Evolutionary conservation across 2,113 vertebrate species (phyloP).

Genomic region (Megaceryle maxima): DNA sequence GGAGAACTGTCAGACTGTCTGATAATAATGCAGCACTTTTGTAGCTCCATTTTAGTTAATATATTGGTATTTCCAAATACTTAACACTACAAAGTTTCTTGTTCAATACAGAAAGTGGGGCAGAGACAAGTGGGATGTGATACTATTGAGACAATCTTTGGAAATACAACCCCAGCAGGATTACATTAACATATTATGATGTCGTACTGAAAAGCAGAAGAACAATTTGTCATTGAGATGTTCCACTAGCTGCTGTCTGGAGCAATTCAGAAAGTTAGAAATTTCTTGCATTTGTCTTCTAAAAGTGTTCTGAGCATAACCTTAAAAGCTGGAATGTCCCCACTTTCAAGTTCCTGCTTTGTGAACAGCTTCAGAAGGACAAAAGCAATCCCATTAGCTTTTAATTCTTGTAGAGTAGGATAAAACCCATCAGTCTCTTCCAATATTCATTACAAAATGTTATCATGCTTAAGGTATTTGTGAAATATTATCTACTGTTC

Average conservation of each 20-base stretch:
- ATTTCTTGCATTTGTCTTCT: not conserved
- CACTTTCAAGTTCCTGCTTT: not conserved
- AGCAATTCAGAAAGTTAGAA: not conserved
- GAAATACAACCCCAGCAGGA: constrained; percentile 15
- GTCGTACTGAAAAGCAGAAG: not conserved
- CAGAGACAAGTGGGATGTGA: not conserved
- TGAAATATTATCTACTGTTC: not conserved
- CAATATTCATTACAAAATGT: not conserved
- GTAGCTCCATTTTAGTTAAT: not conserved
- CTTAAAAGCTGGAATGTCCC: not conserved
- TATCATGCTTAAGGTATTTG: not conserved
- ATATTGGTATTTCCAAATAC: not conserved
- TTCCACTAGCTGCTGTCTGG: not conserved
- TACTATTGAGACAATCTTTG: not conserved
- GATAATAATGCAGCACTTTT: not conserved
- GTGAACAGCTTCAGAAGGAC: not conserved
- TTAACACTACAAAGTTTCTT: not conserved
- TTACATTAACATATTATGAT: not conserved
- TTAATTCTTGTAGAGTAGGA: not conserved
- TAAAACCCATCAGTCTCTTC: not conserved
- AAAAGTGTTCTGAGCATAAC: not conserved
- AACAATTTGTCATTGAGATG: not conserved
- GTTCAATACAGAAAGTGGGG: not conserved
- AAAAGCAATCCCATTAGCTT: not conserved
- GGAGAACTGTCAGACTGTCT: not conserved